phyloP scores from a whole-genome alignment of 1,140 invertebrate genomes.

The Phymorhynchus buccinoides region DNA sequence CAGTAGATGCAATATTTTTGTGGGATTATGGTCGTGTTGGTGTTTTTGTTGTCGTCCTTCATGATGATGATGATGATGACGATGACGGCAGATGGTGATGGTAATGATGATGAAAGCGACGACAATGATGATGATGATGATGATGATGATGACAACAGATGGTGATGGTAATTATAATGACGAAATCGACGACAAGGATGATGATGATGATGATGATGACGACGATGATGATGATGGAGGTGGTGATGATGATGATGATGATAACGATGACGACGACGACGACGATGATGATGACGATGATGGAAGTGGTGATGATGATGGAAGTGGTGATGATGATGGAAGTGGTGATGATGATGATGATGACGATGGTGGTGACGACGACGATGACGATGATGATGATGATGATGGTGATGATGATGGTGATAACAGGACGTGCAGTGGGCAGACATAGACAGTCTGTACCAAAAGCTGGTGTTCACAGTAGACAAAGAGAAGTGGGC shows the following conservation, averaged over 20 bases:
- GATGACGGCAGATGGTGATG: background rate
- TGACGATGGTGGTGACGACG: background rate
- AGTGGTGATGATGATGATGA: background rate
- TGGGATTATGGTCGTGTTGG: background rate
- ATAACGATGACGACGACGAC: background rate
- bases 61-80: background rate
- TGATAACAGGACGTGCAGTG: constrained; percentile 71
- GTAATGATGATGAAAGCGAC: no score
- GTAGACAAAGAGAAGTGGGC: constrained; percentile 67
- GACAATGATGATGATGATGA: constrained; percentile 4
- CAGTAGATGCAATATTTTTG: no score
- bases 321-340: constrained; percentile 1
- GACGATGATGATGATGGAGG: constrained; percentile 12
- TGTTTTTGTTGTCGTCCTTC: background rate
- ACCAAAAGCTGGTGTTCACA: constrained; percentile 72
- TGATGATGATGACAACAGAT: no score
- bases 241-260: constrained; percentile 13
- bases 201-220: constrained; percentile 21
- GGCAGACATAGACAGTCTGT: constrained; percentile 75
- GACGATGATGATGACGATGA: background rate
- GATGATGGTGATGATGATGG: background rate
- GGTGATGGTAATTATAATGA: no score
- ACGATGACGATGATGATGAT: background rate
- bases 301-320: background rate
- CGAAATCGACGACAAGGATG: background rate